A percentile compares a stretch with the other conserved stretches of the same genome.
phyloP scores from a whole-genome alignment of 1,140 invertebrate species.

The Parasteatoda tepidariorum region DNA sequence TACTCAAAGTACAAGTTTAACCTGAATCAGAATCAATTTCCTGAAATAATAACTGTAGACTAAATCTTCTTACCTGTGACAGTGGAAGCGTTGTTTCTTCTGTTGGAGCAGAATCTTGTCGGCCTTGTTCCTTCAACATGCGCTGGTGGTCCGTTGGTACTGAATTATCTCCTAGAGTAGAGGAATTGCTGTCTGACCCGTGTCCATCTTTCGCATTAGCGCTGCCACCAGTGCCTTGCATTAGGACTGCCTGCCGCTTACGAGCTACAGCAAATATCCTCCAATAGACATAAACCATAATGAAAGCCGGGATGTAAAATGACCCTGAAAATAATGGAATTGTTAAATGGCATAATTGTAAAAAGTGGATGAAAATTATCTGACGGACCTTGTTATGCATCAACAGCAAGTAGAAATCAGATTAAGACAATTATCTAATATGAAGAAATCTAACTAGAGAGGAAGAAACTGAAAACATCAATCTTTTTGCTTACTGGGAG shows the following conservation, averaged over 20 bases:
- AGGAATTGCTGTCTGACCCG: conserved; percentile 76
- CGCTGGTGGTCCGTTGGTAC: conserved; percentile 11
- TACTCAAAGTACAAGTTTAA: too few species aligned
- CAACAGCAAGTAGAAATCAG: too few species aligned
- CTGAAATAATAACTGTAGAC: too few species aligned
- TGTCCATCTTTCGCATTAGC: conserved; percentile 23
- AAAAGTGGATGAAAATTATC: too few species aligned
- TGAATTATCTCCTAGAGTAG: conserved; percentile 11
- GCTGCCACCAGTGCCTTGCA: neutral
- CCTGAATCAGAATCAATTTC: too few species aligned
- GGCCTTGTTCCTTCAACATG: conserved; percentile 31
- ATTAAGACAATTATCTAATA: too few species aligned
- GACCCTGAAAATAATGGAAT: conserved; percentile 85
- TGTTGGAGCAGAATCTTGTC: neutral
- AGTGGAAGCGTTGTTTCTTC: conserved; percentile 24
- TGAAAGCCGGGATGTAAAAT: conserved; percentile 98
- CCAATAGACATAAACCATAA: conserved; percentile 99
- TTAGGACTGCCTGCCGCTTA: conserved; percentile 61
- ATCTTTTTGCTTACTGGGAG: too few species aligned
- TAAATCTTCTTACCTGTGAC: conserved; percentile 12
- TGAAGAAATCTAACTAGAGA: too few species aligned
- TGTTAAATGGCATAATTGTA: too few species aligned
- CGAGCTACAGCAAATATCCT: conserved; percentile 97
- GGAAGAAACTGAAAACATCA: too few species aligned
- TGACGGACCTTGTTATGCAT: too few species aligned